phyloP scores from a whole-genome alignment of 2,113 vertebrate genomes.

The Dicerorhinus sumatrensis region DNA sequence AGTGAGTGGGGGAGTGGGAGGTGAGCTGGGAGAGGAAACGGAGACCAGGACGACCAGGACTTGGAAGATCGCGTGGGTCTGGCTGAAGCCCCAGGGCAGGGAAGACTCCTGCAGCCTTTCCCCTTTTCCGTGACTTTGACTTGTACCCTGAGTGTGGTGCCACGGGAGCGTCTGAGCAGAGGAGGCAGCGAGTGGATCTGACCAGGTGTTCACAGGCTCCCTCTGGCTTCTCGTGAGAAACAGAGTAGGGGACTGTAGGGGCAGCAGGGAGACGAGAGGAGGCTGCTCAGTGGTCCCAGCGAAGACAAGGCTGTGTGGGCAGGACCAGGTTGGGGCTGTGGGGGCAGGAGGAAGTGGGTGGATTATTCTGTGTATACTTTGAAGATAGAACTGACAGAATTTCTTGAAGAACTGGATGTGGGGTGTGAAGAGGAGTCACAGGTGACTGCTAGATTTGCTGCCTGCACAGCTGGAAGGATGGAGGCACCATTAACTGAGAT shows the following conservation, averaged over 20 bases:
- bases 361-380: neutral
- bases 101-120: neutral
- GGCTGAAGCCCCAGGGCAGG: neutral
- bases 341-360: neutral
- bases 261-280: neutral
- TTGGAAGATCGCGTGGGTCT: neutral
- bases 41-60: neutral
- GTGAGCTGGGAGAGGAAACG: neutral
- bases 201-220: neutral
- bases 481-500: neutral
- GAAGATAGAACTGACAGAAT: neutral
- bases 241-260: too few species aligned
- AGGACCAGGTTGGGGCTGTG: neutral
- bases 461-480: neutral
- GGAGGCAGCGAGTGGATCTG: neutral
- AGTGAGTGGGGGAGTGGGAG: neutral
- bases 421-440: neutral
- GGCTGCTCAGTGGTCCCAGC: neutral
- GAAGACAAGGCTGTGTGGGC: neutral
- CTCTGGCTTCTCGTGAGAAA: neutral
- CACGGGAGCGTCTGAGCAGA: neutral
- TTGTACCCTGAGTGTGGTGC: neutral
- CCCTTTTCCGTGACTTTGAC: neutral
- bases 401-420: conserved; percentile 13
- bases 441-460: neutral